phyloP scores from a whole-genome alignment of 2,113 vertebrate species.

The Xiphophorus maculatus region DNA sequence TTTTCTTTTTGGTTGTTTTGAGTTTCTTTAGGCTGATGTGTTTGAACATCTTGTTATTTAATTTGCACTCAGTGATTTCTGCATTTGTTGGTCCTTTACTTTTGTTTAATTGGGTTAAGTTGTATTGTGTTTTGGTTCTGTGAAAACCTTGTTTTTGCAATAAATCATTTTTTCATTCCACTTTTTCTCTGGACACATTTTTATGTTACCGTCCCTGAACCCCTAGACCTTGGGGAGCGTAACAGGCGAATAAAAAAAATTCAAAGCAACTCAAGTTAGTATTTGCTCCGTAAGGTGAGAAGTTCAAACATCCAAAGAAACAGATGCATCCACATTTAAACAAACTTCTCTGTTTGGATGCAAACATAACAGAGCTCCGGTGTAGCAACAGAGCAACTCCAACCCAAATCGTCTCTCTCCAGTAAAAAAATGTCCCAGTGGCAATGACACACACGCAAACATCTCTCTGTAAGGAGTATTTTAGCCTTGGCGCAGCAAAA shows the following conservation, averaged over 20 bases:
- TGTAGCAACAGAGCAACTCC: neutral
- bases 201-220: too few relatives aligned
- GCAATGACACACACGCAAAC: conserved; percentile 40
- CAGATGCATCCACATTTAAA: conserved; percentile 30
- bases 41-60: too few relatives aligned
- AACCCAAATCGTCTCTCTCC: conserved; percentile 21
- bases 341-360: conserved; percentile 10
- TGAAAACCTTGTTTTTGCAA: too few relatives aligned
- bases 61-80: too few relatives aligned
- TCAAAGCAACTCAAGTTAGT: neutral
- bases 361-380: conserved; percentile 14
- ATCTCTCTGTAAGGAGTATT: conserved; percentile 20
- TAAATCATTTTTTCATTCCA: too few relatives aligned
- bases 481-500: conserved; percentile 44
- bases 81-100: too few relatives aligned
- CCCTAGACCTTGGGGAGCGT: too few relatives aligned
- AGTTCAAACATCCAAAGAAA: conserved; percentile 19
- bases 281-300: conserved; percentile 3
- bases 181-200: too few relatives aligned
- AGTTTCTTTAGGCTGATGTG: too few relatives aligned
- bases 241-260: neutral
- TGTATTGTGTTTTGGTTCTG: too few relatives aligned
- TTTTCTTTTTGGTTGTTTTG: too few relatives aligned
- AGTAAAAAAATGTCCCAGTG: conserved; percentile 13
- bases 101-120: too few relatives aligned